Base-by-base conservation (phyloP, 2,888 invertebrate genomes). In the Ganaspis brasiliensis region DNA sequence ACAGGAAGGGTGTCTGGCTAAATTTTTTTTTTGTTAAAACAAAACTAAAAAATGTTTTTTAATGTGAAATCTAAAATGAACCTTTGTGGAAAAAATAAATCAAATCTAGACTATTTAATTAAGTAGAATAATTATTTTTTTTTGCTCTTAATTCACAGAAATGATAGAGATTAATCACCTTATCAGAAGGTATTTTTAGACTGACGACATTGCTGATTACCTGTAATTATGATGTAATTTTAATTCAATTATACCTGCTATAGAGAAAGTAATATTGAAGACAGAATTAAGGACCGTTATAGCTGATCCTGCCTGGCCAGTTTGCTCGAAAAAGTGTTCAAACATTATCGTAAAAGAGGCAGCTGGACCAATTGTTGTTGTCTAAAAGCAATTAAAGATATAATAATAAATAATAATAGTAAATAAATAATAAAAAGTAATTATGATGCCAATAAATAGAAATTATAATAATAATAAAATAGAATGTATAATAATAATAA, bases 301-400 rank as follows among this genome's bases (percentile, higher is more conserved):
- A 0, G 95, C 95, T 77, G 95, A 94, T 0, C 96, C 95, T 84
- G 94, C 95, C 67, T 94, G 94, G 31, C 95, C 95, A 19, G 94
- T 91, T 35, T 93, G 93, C 76, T 93, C 92, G 74, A 96, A 93
- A 86, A 96, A 96, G 73, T 95, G 93, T 31, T 95, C 95, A 85
- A 95, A 96, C 61, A 96, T 90, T 71, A 96, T 93, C 0, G 95
- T 95, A 83, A 96, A 96, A 0, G 95, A 95, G 19, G 95, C 93
- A 40, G 94, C 92, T 0, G 95, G 95, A 0, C 95, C 94, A 57
- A 95, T 92, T 0, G 94, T 94, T 55, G 95, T 93, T 87, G 95
- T 93, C 96, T 96, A 19, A 55, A 24, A 14, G 59, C 73, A 73
- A 76, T 72, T 40, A 49, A 59, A n/a, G 9, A 19, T 1, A 56